These are phyloP conservation scores for Drosophila mulleri DNA, from an alignment of 2,888 invertebrate genomes.

Conservation along the genomic window DNA sequence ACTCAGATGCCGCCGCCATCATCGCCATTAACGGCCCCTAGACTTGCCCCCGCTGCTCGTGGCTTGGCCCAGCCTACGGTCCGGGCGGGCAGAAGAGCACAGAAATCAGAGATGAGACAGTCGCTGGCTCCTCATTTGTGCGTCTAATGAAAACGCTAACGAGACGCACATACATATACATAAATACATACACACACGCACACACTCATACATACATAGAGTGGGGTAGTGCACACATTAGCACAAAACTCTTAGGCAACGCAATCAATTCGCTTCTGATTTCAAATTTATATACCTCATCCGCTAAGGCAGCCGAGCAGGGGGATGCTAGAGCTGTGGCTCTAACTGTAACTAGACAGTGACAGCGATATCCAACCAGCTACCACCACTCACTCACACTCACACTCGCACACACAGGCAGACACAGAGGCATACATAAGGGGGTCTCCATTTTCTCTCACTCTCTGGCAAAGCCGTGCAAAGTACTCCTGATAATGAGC, in stretches of 20 bases:
- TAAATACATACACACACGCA: constrained; percentile 29
- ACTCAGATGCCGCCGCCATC: constrained; percentile 71
- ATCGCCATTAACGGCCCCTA: constrained; percentile 51
- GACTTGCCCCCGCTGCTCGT: not conserved
- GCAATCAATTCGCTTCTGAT: constrained; percentile 69
- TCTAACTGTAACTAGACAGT: constrained; percentile 51
- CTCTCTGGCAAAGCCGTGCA: constrained; percentile 75
- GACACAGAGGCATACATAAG: not conserved
- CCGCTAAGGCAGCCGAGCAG: not conserved
- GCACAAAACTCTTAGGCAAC: constrained; percentile 65
- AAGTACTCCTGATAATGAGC: constrained; percentile 83
- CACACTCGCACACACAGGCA: constrained; percentile 11
- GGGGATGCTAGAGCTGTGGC: constrained; percentile 12
- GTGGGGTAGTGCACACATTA: constrained; percentile 50
- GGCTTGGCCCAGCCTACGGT: not conserved
- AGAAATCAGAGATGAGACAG: constrained; percentile 49
- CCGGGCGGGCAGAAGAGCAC: constrained; percentile 7
- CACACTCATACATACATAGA: constrained; percentile 3
- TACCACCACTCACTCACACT: constrained; percentile 33
- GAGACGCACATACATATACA: constrained; percentile 53
- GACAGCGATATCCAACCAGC: constrained; percentile 52
- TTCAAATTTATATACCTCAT: constrained; percentile 48
- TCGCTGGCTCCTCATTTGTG: constrained; percentile 67
- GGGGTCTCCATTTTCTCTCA: constrained; percentile 13
- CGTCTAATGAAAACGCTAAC: constrained; percentile 80